A percentile compares a stretch with the other conserved stretches of the same genome.
Evolutionary conservation across 2,797 vertebrate genomes (phyloP).

Genomic region (Calcarius lapponicus): DNA sequence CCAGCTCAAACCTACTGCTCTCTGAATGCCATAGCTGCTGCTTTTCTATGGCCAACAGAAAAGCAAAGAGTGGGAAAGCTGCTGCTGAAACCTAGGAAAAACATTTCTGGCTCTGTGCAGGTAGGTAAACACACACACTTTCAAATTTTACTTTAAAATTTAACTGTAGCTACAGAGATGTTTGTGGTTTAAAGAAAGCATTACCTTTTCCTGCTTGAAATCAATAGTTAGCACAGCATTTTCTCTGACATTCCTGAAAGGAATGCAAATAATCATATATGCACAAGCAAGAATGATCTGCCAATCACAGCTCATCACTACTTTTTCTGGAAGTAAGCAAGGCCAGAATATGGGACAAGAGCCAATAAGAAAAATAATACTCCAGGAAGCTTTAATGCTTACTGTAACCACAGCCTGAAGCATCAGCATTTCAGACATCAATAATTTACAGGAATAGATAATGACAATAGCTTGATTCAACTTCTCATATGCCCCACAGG

Average conservation of each 20-base stretch:
- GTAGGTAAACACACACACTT: background rate
- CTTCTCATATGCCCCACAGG: background rate
- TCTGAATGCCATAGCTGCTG: background rate
- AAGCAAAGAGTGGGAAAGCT: background rate
- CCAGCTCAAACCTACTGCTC: background rate
- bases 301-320: background rate
- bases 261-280: background rate
- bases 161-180: background rate
- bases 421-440: conserved; percentile 40
- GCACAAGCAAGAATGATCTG: background rate
- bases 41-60: background rate
- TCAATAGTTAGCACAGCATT: background rate
- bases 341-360: conserved; percentile 9
- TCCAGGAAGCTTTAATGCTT: conserved; percentile 47
- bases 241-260: conserved; percentile 9
- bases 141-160: background rate
- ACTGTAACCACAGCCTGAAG: conserved; percentile 45
- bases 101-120: background rate
- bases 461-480: background rate
- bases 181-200: background rate
- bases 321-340: background rate
- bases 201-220: background rate
- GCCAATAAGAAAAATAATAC: conserved; percentile 26
- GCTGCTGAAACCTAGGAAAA: background rate
- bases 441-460: conserved; percentile 56